Conservation (phyloP, 2,888 invertebrate species). For the Lithophane leautieri region DNA sequence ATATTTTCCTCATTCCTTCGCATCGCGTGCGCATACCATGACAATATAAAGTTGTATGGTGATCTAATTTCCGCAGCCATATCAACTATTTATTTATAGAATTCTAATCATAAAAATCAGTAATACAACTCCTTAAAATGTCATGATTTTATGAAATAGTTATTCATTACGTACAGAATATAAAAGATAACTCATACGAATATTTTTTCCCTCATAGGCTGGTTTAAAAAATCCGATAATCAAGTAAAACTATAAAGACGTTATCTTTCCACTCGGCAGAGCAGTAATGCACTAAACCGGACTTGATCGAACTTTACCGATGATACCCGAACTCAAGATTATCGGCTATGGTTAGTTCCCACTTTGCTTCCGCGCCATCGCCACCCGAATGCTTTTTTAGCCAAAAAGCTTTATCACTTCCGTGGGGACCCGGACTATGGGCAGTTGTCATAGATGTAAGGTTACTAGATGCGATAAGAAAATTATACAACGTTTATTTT, state of each 20-base stretch:
- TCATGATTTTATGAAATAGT: no score
- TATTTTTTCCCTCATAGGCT: not conserved
- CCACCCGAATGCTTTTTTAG: slow-evolving; percentile 88
- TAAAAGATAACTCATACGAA: not conserved
- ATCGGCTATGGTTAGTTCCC: slow-evolving; percentile 82
- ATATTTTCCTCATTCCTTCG: no score
- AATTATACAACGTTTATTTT: not conserved
- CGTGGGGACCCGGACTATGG: slow-evolving; percentile 84
- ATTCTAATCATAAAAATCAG: no score
- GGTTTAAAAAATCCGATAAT: slow-evolving; percentile 14
- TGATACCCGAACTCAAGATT: slow-evolving; percentile 73
- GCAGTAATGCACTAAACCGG: slow-evolving; percentile 70
- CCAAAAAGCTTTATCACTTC: slow-evolving; percentile 90
- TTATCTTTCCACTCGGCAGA: slow-evolving; percentile 80
- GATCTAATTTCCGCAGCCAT: no score
- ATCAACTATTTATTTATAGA: no score
- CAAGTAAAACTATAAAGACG: slow-evolving; percentile 69
- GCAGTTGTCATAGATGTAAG: slow-evolving; percentile 67
- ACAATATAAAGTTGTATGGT: no score
- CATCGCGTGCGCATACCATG: no score
- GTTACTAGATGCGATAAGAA: slow-evolving; percentile 67
- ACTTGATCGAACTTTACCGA: slow-evolving; percentile 49
- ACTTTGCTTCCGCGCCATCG: slow-evolving; percentile 88
- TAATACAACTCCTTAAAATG: no score
- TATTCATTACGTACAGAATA: not conserved